phyloP scores from a whole-genome alignment of 2,113 vertebrate species.

The Clarias macrocephalus region DNA sequence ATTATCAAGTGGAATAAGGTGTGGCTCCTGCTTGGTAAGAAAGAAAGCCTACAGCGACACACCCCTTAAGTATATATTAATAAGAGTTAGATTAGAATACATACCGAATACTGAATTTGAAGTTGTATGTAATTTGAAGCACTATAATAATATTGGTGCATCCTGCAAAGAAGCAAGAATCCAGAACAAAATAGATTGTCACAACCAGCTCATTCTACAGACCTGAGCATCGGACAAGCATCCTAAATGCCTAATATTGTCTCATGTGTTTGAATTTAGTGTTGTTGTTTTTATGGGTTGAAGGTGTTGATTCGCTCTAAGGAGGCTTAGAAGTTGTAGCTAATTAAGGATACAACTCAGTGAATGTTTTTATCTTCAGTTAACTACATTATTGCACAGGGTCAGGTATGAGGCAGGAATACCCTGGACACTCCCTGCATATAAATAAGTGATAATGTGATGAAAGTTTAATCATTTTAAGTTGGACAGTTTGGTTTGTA shows the following conservation, averaged over 20 bases:
- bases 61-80: background rate
- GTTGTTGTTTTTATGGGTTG: background rate
- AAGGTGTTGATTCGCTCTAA: background rate
- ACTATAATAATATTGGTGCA: background rate
- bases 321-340: background rate
- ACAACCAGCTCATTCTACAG: background rate
- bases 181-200: background rate
- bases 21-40: background rate
- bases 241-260: background rate
- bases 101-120: background rate
- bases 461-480: background rate
- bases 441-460: background rate
- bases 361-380: background rate
- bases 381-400: background rate
- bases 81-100: background rate
- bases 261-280: background rate
- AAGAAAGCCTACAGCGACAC: background rate
- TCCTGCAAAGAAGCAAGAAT: background rate
- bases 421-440: background rate
- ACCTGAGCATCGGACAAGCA: background rate
- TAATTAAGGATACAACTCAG: background rate
- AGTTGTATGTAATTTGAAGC: background rate
- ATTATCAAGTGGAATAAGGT: background rate
- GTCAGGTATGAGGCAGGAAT: too few species aligned
- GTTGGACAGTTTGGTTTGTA: background rate